Conservation (phyloP, 1,140 invertebrate species). For the Drosophila quadrilineata region DNA sequence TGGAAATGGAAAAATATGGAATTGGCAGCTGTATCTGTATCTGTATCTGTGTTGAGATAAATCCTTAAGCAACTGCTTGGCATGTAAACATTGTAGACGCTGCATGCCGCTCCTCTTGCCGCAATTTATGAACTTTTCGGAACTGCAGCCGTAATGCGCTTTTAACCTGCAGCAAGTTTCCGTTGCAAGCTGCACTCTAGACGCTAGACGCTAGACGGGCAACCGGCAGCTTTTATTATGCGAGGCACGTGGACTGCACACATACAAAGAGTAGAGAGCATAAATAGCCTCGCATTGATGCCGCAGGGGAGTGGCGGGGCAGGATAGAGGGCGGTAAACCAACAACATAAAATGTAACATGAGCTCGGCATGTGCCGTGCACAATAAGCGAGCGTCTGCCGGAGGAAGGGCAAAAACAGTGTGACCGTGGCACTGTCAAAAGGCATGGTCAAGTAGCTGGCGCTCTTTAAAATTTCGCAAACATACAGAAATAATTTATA, state of each 20-base stretch:
- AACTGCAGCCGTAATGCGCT: constrained; percentile 72
- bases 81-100: constrained; percentile 57
- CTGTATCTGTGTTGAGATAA: no score
- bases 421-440: constrained; percentile 46
- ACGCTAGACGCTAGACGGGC: no score
- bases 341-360: constrained; percentile 67
- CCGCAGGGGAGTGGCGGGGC: not conserved
- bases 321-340: not conserved
- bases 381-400: constrained; percentile 65
- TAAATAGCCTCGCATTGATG: constrained; percentile 36
- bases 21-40: not conserved
- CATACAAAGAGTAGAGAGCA: constrained; percentile 16
- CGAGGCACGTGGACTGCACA: constrained; percentile 54
- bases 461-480: constrained; percentile 51
- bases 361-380: constrained; percentile 58
- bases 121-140: constrained; percentile 77
- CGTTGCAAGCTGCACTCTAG: not conserved
- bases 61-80: constrained; percentile 56
- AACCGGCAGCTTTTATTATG: constrained; percentile 53
- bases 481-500: no score
- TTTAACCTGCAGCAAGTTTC: constrained; percentile 64
- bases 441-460: constrained; percentile 63
- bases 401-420: constrained; percentile 1
- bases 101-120: constrained; percentile 21
- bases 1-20: not conserved